phyloP scores from a whole-genome alignment of 2,113 vertebrate species.

The Ibidorhyncha struthersii region DNA sequence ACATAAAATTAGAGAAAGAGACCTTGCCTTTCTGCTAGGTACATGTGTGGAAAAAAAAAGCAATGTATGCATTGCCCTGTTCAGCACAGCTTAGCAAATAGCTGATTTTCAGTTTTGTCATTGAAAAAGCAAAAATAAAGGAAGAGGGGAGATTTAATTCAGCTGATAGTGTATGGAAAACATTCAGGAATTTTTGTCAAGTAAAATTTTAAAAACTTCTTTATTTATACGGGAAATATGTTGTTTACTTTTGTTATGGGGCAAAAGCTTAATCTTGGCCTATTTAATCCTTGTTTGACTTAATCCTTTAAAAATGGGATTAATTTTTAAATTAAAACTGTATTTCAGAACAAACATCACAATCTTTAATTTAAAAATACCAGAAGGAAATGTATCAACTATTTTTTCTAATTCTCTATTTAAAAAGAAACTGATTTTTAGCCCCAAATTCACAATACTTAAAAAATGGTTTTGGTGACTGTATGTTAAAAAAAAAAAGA shows the following conservation, averaged over 20 bases:
- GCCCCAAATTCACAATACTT: neutral
- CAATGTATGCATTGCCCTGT: neutral
- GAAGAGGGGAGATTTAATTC: neutral
- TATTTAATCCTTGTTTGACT: neutral
- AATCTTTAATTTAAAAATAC: neutral
- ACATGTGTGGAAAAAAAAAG: fast-evolving
- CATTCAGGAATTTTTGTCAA: neutral
- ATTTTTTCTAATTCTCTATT: neutral
- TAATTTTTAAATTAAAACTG: neutral
- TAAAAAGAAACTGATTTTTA: neutral
- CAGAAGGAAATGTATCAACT: neutral
- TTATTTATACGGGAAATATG: neutral
- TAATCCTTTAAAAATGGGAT: neutral
- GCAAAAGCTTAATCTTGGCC: neutral
- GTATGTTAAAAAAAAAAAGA: neutral
- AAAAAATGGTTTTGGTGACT: neutral
- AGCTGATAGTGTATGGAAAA: neutral
- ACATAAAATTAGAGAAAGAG: neutral
- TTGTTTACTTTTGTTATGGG: neutral
- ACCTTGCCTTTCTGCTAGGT: neutral
- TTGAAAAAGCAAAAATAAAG: neutral
- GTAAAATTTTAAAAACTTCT: neutral
- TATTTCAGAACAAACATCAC: neutral
- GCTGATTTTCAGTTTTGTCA: neutral
- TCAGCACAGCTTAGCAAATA: neutral